Evolutionary conservation across 2,888 invertebrate genomes (phyloP).

Genomic region (Patella depressa): DNA sequence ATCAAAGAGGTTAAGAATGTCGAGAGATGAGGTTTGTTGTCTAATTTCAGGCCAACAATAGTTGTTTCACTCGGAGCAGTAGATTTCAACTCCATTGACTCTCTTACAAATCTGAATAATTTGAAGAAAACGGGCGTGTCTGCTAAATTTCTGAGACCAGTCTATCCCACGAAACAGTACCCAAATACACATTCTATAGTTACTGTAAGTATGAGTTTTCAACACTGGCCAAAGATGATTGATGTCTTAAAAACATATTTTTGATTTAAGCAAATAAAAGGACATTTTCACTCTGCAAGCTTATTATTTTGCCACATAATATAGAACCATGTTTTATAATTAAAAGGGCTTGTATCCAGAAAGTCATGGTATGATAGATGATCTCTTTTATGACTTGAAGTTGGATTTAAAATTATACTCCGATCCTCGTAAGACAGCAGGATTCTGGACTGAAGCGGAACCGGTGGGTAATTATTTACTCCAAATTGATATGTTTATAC

Average conservation of each 20-base stretch:
- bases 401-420: constrained; percentile 47
- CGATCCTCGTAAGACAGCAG: constrained; percentile 34
- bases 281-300: not conserved
- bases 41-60: too few species aligned
- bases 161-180: constrained; percentile 62
- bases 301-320: not conserved
- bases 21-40: too few species aligned
- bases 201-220: constrained; percentile 50
- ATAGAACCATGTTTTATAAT: not conserved
- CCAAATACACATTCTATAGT: constrained; percentile 65
- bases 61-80: too few species aligned
- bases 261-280: not conserved
- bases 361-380: constrained; percentile 70
- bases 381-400: constrained; percentile 65
- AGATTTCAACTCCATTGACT: too few species aligned
- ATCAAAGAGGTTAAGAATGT: too few species aligned
- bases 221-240: not conserved
- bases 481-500: too few species aligned
- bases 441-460: constrained; percentile 61
- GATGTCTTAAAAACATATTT: not conserved
- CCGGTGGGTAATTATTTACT: constrained; percentile 47
- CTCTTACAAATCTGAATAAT: constrained; percentile 43
- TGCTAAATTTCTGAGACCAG: constrained; percentile 56
- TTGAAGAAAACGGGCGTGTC: constrained; percentile 53
- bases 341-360: constrained; percentile 68